Conservation (phyloP, 2,888 invertebrate genomes). For the Villa cingulata region DNA sequence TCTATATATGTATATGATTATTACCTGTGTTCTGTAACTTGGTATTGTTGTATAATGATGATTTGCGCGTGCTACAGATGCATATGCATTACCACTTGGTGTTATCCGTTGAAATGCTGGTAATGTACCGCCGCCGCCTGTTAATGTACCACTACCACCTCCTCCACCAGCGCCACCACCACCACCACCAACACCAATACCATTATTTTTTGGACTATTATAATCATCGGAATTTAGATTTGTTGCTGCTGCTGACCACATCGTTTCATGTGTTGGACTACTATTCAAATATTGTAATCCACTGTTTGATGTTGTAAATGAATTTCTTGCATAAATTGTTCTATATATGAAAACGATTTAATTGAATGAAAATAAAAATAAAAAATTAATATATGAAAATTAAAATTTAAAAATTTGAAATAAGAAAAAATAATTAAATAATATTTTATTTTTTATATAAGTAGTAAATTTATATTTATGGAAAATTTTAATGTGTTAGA, state of each 20-base stretch:
- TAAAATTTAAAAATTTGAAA: no score
- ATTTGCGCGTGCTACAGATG: slow-evolving; percentile 12
- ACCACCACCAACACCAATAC: no score
- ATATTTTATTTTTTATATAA: no score
- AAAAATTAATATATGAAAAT: no score
- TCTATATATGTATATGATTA: neutral
- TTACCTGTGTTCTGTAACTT: slow-evolving; percentile 30
- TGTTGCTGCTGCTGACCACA: slow-evolving; percentile 22
- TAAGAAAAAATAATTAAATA: no score
- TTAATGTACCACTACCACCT: no score
- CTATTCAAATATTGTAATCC: slow-evolving; percentile 27
- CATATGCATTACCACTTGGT: slow-evolving; percentile 10
- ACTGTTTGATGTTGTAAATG: slow-evolving; percentile 28
- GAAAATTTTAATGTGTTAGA: no score
- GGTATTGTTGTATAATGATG: slow-evolving; percentile 25
- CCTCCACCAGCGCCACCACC: no score
- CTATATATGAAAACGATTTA: slow-evolving; percentile 16
- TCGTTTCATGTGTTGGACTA: slow-evolving; percentile 19
- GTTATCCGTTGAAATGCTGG: slow-evolving; percentile 33
- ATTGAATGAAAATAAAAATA: no score
- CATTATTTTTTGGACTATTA: slow-evolving; percentile 27
- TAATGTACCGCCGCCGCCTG: no score
- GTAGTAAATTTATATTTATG: no score
- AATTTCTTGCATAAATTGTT: slow-evolving; percentile 30
- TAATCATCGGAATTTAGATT: slow-evolving; percentile 27